phyloP scores from a whole-genome alignment of 2,797 vertebrate species.

The Eulemur albifrons region DNA sequence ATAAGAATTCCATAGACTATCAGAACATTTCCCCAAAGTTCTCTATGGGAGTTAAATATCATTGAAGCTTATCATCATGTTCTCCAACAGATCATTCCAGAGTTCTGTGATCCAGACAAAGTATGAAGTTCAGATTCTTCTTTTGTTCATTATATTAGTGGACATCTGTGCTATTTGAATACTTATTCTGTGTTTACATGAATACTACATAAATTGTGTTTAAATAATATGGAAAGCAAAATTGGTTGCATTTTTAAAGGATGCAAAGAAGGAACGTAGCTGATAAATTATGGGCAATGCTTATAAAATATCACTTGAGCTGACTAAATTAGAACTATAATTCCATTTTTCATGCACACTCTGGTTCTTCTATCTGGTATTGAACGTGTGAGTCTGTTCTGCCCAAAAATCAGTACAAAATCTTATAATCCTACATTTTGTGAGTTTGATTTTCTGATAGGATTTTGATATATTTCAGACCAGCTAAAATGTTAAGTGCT shows the following conservation, averaged over 20 bases:
- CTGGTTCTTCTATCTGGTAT: neutral
- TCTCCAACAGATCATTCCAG: neutral
- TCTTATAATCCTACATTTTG: neutral
- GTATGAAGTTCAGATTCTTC: neutral
- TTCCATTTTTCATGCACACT: neutral
- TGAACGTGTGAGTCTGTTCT: neutral
- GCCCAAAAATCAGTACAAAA: neutral
- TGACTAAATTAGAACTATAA: neutral
- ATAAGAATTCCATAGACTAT: neutral
- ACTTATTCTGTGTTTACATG: neutral
- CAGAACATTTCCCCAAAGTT: neutral
- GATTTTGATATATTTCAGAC: neutral
- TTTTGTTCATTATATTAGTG: neutral
- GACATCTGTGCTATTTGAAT: neutral
- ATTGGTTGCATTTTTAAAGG: neutral
- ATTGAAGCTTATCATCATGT: neutral
- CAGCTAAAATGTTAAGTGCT: neutral
- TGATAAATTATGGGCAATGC: neutral
- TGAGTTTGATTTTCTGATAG: constrained; percentile 29
- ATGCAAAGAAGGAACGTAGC: neutral
- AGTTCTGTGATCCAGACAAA: neutral
- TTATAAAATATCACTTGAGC: neutral
- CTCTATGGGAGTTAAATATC: neutral
- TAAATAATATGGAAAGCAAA: neutral
- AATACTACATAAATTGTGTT: neutral